Conservation (phyloP, 1,140 invertebrate species). For the Magallana ariakensis region DNA sequence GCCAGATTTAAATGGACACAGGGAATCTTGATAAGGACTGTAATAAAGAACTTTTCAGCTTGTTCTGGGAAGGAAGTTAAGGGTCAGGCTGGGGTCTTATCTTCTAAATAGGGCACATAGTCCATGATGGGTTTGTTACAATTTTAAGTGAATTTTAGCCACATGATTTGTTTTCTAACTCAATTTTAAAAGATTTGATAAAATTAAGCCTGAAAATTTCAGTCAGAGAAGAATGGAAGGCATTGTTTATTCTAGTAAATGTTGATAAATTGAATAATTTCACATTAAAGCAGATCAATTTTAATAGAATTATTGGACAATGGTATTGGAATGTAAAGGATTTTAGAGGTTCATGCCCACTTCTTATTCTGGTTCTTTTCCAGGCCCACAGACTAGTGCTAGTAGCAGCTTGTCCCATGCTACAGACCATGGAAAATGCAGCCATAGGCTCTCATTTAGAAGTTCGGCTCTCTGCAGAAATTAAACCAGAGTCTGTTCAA, state of each 20-base stretch:
- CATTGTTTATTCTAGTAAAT: no score
- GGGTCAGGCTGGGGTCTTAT: neutral
- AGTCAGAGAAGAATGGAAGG: no score
- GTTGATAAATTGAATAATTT: no score
- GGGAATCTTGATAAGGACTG: neutral
- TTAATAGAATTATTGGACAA: no score
- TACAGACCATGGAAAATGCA: constrained; percentile 62
- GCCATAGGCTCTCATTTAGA: constrained; percentile 55
- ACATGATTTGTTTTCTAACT: no score
- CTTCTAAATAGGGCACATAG: neutral
- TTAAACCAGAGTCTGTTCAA: constrained; percentile 56
- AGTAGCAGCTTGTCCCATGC: constrained; percentile 61
- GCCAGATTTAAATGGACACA: constrained; percentile 11
- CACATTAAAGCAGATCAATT: no score
- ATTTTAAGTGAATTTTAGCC: no score
- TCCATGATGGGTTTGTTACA: no score
- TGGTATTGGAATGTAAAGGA: no score
- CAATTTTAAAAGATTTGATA: no score
- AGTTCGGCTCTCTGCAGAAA: constrained; percentile 56
- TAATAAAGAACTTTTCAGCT: neutral
- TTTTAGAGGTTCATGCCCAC: neutral
- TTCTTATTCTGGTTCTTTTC: constrained; percentile 13
- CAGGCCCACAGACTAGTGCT: constrained; percentile 60
- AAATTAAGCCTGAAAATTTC: no score
- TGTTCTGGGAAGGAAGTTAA: neutral